Percentiles rank a stretch among this genome's conserved stretches.
These are phyloP conservation scores for Poecilobothrus nobilitatus DNA, from an alignment of 2,888 invertebrate genomes.

Conservation along the genomic window DNA sequence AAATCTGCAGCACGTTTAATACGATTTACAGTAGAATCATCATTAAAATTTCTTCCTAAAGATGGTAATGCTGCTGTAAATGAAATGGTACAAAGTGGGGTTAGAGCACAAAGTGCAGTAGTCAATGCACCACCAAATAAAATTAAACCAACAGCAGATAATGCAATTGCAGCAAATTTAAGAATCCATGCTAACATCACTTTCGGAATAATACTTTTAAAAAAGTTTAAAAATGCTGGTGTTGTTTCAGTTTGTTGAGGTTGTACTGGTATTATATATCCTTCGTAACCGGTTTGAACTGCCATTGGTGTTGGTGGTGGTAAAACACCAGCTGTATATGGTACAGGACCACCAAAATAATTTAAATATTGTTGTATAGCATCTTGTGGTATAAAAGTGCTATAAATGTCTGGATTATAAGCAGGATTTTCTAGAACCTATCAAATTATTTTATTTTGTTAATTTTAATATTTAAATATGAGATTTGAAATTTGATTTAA, in stretches of 20 bases:
- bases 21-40: conserved; percentile 48
- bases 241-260: conserved; percentile 23
- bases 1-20: conserved; percentile 48
- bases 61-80: conserved; percentile 28
- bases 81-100: conserved; percentile 50
- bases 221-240: conserved; percentile 21
- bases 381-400: conserved; percentile 36
- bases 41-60: conserved; percentile 36
- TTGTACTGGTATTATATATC: conserved; percentile 39
- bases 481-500: too few relatives aligned
- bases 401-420: conserved; percentile 32
- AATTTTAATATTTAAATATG: background rate
- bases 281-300: conserved; percentile 44
- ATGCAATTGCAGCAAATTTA: conserved; percentile 43
- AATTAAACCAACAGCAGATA: conserved; percentile 44
- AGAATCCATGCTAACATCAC: conserved; percentile 38
- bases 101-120: conserved; percentile 49
- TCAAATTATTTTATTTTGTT: background rate
- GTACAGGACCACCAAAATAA: conserved; percentile 31
- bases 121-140: conserved; percentile 49
- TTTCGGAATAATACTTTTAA: conserved; percentile 31
- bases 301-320: conserved; percentile 35
- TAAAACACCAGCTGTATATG: conserved; percentile 23
- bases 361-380: conserved; percentile 39
- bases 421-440: conserved; percentile 27